These are phyloP conservation scores for Spodoptera picta DNA, from an alignment of 2,888 invertebrate genomes.

Conservation along the genomic window DNA sequence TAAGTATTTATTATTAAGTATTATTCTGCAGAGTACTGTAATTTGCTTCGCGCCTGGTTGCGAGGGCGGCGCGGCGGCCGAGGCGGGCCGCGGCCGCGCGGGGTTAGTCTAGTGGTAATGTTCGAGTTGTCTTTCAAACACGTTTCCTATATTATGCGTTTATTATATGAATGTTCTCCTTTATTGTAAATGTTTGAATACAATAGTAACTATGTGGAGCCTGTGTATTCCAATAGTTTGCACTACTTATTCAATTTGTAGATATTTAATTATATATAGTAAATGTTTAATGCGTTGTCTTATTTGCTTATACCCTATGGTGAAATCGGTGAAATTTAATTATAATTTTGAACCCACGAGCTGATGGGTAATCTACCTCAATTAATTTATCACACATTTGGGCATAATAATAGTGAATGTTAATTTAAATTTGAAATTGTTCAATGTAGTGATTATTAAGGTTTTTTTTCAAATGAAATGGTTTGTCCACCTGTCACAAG, in stretches of 20 bases:
- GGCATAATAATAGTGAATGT: constrained; percentile 86
- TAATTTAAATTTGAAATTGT: constrained; percentile 83
- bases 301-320: constrained; percentile 83
- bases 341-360: constrained; percentile 82
- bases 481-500: constrained; percentile 88
- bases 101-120: constrained; percentile 67
- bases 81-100: constrained; percentile 25
- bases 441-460: constrained; percentile 83
- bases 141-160: constrained; percentile 88
- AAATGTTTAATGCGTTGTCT: constrained; percentile 87
- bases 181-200: constrained; percentile 87
- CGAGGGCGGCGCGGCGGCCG: constrained; percentile 27
- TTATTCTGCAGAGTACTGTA: constrained; percentile 79
- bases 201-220: constrained; percentile 76
- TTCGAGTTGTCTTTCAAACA: constrained; percentile 79
- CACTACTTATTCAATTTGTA: constrained; percentile 87
- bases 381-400: constrained; percentile 88
- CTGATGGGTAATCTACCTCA: constrained; percentile 87
- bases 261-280: constrained; percentile 89
- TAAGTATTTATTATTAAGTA: constrained; percentile 84
- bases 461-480: constrained; percentile 76
- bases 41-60: constrained; percentile 83
- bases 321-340: constrained; percentile 79
- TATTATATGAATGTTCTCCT: constrained; percentile 87
- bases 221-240: constrained; percentile 81